These are phyloP conservation scores for Notolabrus celidotus DNA, from an alignment of 2,797 vertebrate genomes.

Conservation along the genomic window DNA sequence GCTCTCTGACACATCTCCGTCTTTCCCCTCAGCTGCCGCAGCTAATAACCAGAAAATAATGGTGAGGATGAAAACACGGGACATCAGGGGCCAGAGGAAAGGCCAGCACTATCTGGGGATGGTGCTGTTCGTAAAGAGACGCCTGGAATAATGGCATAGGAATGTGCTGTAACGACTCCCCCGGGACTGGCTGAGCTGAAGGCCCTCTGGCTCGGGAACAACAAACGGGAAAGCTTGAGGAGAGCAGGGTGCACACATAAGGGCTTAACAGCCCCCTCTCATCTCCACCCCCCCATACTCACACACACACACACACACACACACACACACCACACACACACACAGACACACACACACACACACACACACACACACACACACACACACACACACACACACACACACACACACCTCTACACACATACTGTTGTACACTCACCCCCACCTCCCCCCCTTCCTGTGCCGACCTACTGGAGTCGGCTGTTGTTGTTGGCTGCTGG, in stretches of 20 bases:
- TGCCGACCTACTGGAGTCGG: slow-evolving; percentile 96
- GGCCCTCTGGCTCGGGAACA: slow-evolving; percentile 85
- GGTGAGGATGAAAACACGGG: slow-evolving; percentile 65
- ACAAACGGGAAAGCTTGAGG: slow-evolving; percentile 80
- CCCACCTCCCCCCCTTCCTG: slow-evolving; percentile 86
- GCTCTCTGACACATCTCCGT: slow-evolving; percentile 44
- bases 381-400: slow-evolving; percentile 6
- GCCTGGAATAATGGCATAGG: slow-evolving; percentile 84
- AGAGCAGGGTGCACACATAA: slow-evolving; percentile 88
- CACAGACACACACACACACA: slow-evolving; percentile 30
- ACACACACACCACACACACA: slow-evolving; percentile 42
- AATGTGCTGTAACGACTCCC: slow-evolving; percentile 87
- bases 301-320: slow-evolving; percentile 6
- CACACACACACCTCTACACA: slow-evolving; percentile 42
- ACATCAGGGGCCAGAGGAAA: slow-evolving; percentile 68
- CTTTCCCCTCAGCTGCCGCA: slow-evolving; percentile 33
- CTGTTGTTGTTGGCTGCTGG: slow-evolving; percentile 93
- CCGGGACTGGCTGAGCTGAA: slow-evolving; percentile 83
- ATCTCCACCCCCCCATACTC: slow-evolving; percentile 7
- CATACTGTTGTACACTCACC: slow-evolving; percentile 19
- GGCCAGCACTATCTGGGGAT: slow-evolving; percentile 65
- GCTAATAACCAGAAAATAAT: slow-evolving; percentile 68
- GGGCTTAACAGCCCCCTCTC: slow-evolving; percentile 83
- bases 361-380: slow-evolving; percentile 41
- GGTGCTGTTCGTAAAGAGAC: slow-evolving; percentile 81